Percentiles rank a stretch among this genome's conserved stretches.
Evolutionary conservation across 2,797 vertebrate species (phyloP).

Genomic region (Anguilla anguilla): DNA sequence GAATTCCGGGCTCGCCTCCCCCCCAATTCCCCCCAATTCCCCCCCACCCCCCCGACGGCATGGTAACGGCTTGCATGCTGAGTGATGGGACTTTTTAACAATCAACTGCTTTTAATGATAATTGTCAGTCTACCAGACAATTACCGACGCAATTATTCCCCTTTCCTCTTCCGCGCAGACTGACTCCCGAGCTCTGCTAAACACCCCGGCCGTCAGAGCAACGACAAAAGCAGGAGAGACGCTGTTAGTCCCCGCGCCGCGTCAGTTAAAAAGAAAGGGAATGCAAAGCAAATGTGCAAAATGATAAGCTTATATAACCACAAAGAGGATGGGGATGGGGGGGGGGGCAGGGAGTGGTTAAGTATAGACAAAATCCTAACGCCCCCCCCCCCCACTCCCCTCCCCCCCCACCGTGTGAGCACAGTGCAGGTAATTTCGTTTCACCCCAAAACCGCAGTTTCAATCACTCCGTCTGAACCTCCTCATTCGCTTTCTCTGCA

Average conservation of each 20-base stretch:
- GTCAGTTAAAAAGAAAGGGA: background rate
- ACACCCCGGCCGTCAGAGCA: background rate
- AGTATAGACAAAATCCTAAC: background rate
- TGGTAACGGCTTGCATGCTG: background rate
- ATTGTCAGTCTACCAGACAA: constrained; percentile 26
- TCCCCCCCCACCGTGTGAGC: background rate
- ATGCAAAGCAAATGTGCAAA: background rate
- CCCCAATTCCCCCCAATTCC: constrained; percentile 16
- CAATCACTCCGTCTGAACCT: background rate
- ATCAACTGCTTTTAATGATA: background rate
- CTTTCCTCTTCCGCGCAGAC: constrained; percentile 31
- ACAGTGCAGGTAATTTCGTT: background rate
- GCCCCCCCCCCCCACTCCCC: no score
- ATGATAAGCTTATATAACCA: background rate
- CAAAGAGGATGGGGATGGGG: background rate
- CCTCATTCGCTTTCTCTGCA: background rate
- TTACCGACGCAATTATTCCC: constrained; percentile 35
- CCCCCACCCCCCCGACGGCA: background rate
- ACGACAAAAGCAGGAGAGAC: background rate
- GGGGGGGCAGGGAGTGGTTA: background rate
- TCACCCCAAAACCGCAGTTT: background rate
- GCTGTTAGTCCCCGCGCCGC: background rate
- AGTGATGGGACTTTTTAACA: constrained; percentile 34
- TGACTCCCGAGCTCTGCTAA: background rate
- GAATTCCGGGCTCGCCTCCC: constrained; percentile 12